phyloP scores from a whole-genome alignment of 2,113 vertebrate genomes.

The Corythaixoides concolor region DNA sequence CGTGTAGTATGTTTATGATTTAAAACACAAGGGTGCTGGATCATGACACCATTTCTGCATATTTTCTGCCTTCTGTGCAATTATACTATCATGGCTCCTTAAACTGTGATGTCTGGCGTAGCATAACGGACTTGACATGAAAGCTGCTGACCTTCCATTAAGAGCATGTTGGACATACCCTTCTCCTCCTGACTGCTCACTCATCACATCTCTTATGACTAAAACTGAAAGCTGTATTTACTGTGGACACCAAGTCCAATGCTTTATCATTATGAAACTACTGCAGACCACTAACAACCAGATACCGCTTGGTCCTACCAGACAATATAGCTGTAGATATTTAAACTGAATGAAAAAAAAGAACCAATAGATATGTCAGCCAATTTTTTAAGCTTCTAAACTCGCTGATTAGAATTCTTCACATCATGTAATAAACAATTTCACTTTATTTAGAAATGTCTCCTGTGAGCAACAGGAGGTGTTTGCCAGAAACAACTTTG shows the following conservation, averaged over 20 bases:
- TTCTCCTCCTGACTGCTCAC: background rate
- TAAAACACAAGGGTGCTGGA: background rate
- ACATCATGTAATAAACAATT: background rate
- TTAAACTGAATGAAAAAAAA: background rate
- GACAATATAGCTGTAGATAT: background rate
- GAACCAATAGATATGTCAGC: fast-evolving
- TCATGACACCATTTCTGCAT: background rate
- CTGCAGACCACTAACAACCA: background rate
- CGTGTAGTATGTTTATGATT: background rate
- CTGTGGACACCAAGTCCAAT: background rate
- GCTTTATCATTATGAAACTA: background rate
- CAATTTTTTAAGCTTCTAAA: background rate
- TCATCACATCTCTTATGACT: background rate
- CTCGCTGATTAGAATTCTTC: background rate
- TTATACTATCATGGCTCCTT: background rate
- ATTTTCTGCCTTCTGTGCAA: background rate
- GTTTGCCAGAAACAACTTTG: background rate
- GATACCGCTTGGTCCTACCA: fast-evolving
- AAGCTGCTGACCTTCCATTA: background rate
- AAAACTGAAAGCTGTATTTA: background rate
- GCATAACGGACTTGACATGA: background rate
- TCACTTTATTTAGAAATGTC: background rate
- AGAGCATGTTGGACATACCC: background rate
- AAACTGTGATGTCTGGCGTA: background rate
- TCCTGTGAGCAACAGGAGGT: background rate